phyloP scores from a whole-genome alignment of 2,888 invertebrate species.

The Bembecia ichneumoniformis region DNA sequence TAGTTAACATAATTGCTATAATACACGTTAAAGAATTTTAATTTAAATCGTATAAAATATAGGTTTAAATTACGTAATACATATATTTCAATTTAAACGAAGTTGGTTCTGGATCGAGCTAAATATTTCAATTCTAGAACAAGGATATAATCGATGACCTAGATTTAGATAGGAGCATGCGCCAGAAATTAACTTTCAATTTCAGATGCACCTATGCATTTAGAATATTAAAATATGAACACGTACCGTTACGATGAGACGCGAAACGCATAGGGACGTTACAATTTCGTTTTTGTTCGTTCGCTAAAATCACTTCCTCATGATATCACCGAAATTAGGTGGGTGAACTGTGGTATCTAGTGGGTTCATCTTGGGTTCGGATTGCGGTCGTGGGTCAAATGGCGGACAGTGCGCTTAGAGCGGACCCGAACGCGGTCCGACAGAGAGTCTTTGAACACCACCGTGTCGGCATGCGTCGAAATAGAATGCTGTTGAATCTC shows the following conservation, averaged over 20 bases:
- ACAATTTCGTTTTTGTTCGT: too few relatives aligned
- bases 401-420: slow-evolving; percentile 38
- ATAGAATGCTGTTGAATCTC: slow-evolving; percentile 17
- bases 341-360: slow-evolving; percentile 39
- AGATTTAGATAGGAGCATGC: background rate
- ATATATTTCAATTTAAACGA: too few relatives aligned
- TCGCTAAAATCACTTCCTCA: too few relatives aligned
- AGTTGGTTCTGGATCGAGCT: background rate
- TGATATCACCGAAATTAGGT: slow-evolving; percentile 63
- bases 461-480: slow-evolving; percentile 47
- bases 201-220: too few relatives aligned
- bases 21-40: too few relatives aligned
- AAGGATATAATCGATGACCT: background rate
- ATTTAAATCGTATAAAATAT: too few relatives aligned
- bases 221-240: too few relatives aligned
- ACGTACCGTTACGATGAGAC: too few relatives aligned
- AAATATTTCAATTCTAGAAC: background rate
- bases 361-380: slow-evolving; percentile 53
- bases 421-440: slow-evolving; percentile 14
- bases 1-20: too few relatives aligned
- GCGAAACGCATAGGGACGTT: too few relatives aligned
- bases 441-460: slow-evolving; percentile 45
- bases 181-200: background rate
- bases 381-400: slow-evolving; percentile 42
- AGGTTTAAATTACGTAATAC: too few relatives aligned